A percentile compares a stretch with the other conserved stretches of the same genome.
phyloP scores from a whole-genome alignment of 2,888 invertebrate species.

The Machimus atricapillus region DNA sequence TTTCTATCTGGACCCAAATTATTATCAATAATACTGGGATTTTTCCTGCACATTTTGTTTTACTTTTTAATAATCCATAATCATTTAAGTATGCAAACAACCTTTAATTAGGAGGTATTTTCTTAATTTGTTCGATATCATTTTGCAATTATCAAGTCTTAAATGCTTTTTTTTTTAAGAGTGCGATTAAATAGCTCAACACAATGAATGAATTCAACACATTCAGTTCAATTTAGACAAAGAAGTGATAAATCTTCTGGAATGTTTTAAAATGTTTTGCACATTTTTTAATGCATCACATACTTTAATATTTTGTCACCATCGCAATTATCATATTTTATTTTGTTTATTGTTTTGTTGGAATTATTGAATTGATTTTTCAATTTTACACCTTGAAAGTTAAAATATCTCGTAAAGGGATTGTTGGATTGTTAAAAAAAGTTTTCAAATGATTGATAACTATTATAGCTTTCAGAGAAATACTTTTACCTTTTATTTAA shows the following conservation, averaged over 20 bases:
- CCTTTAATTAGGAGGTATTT: background rate
- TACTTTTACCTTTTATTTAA: no score
- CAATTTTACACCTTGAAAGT: no score
- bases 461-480: no score
- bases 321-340: background rate
- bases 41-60: background rate
- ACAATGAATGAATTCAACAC: background rate
- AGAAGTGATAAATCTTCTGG: background rate
- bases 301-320: background rate
- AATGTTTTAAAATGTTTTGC: background rate
- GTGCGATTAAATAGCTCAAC: background rate
- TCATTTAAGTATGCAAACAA: background rate
- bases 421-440: no score
- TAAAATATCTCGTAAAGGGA: no score
- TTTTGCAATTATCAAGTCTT: background rate
- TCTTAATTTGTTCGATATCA: background rate
- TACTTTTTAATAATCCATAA: background rate
- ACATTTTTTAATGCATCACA: background rate
- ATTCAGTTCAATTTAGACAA: background rate
- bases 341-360: background rate
- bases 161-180: background rate
- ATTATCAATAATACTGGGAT: background rate
- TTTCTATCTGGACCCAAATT: background rate
- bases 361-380: background rate
- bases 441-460: no score